phyloP scores from a whole-genome alignment of 2,888 invertebrate genomes.

The Eupithecia subfuscata region DNA sequence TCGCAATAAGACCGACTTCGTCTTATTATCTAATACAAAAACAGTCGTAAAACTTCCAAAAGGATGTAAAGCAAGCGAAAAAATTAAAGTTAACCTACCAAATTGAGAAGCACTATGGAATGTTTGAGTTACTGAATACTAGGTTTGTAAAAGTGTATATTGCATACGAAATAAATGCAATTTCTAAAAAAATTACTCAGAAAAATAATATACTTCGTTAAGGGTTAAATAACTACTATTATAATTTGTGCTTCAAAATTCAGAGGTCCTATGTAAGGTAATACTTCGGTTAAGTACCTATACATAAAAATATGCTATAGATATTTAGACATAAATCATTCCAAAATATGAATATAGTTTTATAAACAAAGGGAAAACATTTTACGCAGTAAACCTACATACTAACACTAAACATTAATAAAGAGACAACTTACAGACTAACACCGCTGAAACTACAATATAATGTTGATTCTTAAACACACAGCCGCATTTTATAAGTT shows the following conservation, averaged over 20 bases:
- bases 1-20: neutral
- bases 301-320: neutral
- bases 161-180: constrained; percentile 20
- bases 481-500: constrained; percentile 34
- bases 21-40: constrained; percentile 7
- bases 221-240: neutral
- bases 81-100: constrained; percentile 12
- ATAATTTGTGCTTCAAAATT: constrained; percentile 11
- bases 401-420: constrained; percentile 6
- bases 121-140: constrained; percentile 22
- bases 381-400: constrained; percentile 19
- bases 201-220: neutral
- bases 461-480: constrained; percentile 31
- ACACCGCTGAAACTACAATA: constrained; percentile 24
- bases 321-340: neutral
- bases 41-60: constrained; percentile 13
- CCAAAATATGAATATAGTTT: neutral
- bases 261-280: neutral
- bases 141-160: neutral
- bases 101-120: constrained; percentile 33
- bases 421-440: constrained; percentile 19
- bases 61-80: constrained; percentile 2
- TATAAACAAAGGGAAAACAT: constrained; percentile 11
- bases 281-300: neutral
- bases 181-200: neutral